Conservation (phyloP, 2,113 vertebrate species). For the Ptychochromis oligacanthus region DNA sequence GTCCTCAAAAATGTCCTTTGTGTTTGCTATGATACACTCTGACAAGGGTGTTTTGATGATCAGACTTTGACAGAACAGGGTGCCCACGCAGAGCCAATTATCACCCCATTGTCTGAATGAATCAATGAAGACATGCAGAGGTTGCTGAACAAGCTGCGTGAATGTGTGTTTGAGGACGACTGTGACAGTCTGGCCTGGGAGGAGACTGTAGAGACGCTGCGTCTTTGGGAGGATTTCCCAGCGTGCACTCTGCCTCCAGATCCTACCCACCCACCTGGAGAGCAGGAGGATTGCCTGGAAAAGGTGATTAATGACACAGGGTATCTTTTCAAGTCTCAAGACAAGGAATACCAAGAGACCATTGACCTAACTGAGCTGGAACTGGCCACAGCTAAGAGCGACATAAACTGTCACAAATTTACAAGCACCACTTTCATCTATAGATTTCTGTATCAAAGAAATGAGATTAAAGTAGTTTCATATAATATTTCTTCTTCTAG, state of each 20-base stretch:
- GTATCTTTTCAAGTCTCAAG: conserved; percentile 92
- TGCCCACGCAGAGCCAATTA: background rate
- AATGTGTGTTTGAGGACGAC: conserved; percentile 84
- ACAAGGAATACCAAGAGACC: conserved; percentile 97
- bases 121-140: background rate
- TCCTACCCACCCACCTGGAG: conserved; percentile 81
- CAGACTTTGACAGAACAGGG: background rate
- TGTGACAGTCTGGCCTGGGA: conserved; percentile 98
- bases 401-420: conserved; percentile 66
- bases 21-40: background rate
- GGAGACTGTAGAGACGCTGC: conserved; percentile 95
- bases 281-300: conserved; percentile 91
- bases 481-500: background rate
- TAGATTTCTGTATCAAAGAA: background rate
- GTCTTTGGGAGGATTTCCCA: conserved; percentile 98
- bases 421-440: background rate
- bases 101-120: background rate
- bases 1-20: rapidly evolving
- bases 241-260: conserved; percentile 90
- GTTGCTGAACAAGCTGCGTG: background rate
- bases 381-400: background rate
- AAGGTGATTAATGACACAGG: conserved; percentile 96
- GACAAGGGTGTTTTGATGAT: background rate
- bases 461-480: background rate
- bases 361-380: conserved; percentile 92